A percentile compares a stretch with the other conserved stretches of the same genome.
These are phyloP conservation scores for Drosophila mauritiana DNA, from an alignment of 1,140 invertebrate genomes.

Conservation along the genomic window DNA sequence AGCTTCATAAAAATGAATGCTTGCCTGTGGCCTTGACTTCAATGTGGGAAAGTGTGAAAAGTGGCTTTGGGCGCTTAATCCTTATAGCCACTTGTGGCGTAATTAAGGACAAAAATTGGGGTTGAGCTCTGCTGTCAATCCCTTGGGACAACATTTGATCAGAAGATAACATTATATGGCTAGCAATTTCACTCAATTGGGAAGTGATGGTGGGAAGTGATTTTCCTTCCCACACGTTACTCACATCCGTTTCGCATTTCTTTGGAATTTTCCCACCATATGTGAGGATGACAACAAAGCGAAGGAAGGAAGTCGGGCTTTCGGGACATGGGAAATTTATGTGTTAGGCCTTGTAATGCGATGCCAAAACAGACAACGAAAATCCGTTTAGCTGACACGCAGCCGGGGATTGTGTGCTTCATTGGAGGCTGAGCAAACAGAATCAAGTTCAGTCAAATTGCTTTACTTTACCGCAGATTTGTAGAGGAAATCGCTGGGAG, in stretches of 20 bases:
- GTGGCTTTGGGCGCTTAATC: conserved; percentile 3
- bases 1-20: conserved; percentile 40
- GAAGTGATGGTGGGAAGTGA: conserved; percentile 43
- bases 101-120: conserved; percentile 25
- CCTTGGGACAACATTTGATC: not conserved
- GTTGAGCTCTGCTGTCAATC: conserved; percentile 1
- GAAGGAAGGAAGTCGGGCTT: conserved; percentile 4
- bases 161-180: conserved; percentile 53
- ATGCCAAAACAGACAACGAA: conserved; percentile 30
- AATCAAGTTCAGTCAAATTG: conserved; percentile 37
- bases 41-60: conserved; percentile 9
- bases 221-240: conserved; percentile 42
- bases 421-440: conserved; percentile 34
- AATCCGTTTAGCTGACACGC: conserved; percentile 41
- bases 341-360: conserved; percentile 36
- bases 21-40: conserved; percentile 11
- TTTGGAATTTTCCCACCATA: conserved; percentile 14
- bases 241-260: conserved; percentile 67
- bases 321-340: conserved; percentile 16
- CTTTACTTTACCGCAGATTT: conserved; percentile 39
- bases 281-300: conserved; percentile 23
- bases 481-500: conserved; percentile 7
- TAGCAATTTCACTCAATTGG: conserved; percentile 72
- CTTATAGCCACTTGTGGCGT: conserved; percentile 26
- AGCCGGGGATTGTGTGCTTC: conserved; percentile 18